Base-by-base conservation (phyloP, 2,888 invertebrate genomes). In the Lasius fuliginosus region DNA sequence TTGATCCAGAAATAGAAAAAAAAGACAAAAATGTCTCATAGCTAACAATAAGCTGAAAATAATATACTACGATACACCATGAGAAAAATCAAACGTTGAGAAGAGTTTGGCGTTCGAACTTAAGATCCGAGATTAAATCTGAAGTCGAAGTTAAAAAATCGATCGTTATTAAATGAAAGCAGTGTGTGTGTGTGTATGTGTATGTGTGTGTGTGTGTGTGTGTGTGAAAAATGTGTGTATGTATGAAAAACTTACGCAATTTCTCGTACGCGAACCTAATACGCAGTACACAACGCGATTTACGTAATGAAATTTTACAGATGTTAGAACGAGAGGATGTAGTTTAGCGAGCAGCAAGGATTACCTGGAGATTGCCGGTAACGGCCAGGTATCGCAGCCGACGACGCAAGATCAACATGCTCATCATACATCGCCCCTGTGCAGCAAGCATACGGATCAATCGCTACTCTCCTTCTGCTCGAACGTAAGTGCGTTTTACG, bases 341-440 rank as follows among this genome's bases (percentile, higher is more conserved):
- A 94, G 94, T 93, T 87, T 94, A 93, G 93, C 93, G 1, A 93
- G 94, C 86, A 94, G 93, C 73, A 90, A 92, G 40, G 94, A 92
- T 5, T 94, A 93, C 75, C 85, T 94, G 67, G 94, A 94, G 60
- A 91, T 91, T 49, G 85, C 90, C 40, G 93, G 92, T 30, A 91
- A 90, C 73, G 91, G 90, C 46, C 86, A 89, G 30, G 65, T 82
- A 62, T 49, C 85, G 42, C 87, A 87, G 27, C 27, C 36, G n/a
- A 11, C 77, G 23, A 88, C 81, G 79, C 90, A 87, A 23, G 87
- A 68, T 76, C 88, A 89, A 75, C 88, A 83, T n/a, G 77, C 87
- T 30, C 93, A 92, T 85, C 90, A 92, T 71, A 84, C 89, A 18
- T 92, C 93, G 40, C 92, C 92, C 4, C 75, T 93, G 27, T 91